These are phyloP conservation scores for Malurus leucopterus DNA, from an alignment of 2,797 vertebrate genomes.

Conservation along the genomic window DNA sequence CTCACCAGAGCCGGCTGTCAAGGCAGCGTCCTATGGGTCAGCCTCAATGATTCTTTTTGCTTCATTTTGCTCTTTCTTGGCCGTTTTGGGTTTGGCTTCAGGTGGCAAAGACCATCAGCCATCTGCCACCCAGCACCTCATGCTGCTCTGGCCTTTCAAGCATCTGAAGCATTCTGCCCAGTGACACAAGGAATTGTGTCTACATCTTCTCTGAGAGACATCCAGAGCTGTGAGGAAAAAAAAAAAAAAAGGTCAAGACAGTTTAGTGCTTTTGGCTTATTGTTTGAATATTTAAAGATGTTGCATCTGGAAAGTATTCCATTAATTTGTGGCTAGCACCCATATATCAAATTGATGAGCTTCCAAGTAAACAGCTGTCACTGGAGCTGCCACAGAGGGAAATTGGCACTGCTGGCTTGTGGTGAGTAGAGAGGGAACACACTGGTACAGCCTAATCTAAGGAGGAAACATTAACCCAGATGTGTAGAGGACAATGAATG, in stretches of 20 bases:
- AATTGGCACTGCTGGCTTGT: constrained; percentile 70
- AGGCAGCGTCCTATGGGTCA: background rate
- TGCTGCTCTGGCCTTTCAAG: constrained; percentile 16
- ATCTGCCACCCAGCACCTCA: background rate
- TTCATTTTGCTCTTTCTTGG: background rate
- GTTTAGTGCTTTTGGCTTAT: constrained; percentile 66
- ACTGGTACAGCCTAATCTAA: constrained; percentile 69
- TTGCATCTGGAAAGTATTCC: constrained; percentile 76
- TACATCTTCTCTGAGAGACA: constrained; percentile 52
- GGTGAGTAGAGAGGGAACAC: constrained; percentile 67
- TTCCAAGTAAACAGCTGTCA: constrained; percentile 75
- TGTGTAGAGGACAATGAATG: constrained; percentile 70
- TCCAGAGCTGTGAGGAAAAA: constrained; percentile 29
- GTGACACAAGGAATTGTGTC: constrained; percentile 52
- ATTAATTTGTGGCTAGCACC: constrained; percentile 73
- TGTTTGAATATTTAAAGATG: constrained; percentile 65
- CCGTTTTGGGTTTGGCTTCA: constrained; percentile 20
- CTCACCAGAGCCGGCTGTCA: background rate
- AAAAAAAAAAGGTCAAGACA: constrained; percentile 39
- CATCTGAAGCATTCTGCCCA: constrained; percentile 28
- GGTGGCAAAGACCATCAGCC: background rate
- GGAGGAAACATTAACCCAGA: constrained; percentile 71
- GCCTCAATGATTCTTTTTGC: background rate
- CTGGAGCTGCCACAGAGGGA: constrained; percentile 48
- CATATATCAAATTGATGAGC: constrained; percentile 70